Evolutionary conservation across 2,888 invertebrate genomes (phyloP).

Genomic region (Acanthococcus lagerstroemiae): DNA sequence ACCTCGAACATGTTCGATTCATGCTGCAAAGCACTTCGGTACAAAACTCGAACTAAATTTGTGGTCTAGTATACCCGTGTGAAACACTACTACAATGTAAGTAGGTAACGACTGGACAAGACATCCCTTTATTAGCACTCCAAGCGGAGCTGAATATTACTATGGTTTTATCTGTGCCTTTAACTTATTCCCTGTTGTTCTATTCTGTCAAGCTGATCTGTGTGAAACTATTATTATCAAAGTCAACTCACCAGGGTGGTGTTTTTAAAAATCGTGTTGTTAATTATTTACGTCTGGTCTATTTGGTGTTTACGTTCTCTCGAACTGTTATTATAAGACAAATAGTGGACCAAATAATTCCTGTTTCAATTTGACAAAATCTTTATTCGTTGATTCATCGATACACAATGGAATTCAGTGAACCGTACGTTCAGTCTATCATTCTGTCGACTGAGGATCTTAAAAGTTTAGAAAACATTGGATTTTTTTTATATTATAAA

Average conservation of each 20-base stretch:
- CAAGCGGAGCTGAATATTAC: no score
- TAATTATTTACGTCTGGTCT: no score
- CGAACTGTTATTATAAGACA: no score
- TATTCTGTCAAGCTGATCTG: no score
- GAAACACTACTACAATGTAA: not conserved
- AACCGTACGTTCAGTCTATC: no score
- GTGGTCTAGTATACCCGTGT: not conserved
- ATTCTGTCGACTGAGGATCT: not conserved
- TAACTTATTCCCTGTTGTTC: no score
- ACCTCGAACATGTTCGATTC: not conserved
- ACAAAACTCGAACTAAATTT: not conserved
- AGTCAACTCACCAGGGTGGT: no score
- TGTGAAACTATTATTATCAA: no score
- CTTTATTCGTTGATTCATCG: not conserved
- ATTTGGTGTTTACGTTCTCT: no score
- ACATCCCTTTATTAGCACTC: no score
- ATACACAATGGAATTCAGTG: not conserved
- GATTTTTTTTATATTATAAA: not conserved
- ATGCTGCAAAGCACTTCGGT: not conserved
- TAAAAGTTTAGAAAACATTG: not conserved
- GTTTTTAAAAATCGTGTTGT: no score
- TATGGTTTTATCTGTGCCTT: no score
- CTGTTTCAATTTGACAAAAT: not conserved
- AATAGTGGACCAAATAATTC: not conserved
- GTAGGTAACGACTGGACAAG: not conserved